Evolutionary conservation across 2,113 vertebrate genomes (phyloP).

Genomic region (Istiophorus platypterus): DNA sequence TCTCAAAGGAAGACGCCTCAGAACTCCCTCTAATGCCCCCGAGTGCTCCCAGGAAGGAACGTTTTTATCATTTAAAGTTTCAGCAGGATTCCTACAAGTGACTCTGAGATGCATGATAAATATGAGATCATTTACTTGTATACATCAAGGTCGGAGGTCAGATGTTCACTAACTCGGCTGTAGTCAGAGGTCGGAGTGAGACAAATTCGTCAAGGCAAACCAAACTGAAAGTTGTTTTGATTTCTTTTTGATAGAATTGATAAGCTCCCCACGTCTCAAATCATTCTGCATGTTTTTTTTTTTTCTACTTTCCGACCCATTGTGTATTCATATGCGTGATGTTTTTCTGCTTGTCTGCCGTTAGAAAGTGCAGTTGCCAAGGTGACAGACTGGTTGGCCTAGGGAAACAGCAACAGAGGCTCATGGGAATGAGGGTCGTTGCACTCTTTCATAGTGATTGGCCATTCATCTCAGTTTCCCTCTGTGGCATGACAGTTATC

Average conservation of each 20-base stretch:
- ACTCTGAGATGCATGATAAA: constrained; percentile 40
- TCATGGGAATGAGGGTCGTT: constrained; percentile 61
- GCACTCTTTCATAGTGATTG: constrained; percentile 47
- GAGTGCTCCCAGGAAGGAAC: constrained; percentile 5
- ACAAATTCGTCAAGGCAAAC: constrained; percentile 1
- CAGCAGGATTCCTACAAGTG: neutral
- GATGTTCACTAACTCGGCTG: neutral
- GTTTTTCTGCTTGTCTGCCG: constrained; percentile 50
- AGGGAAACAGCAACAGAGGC: constrained; percentile 38
- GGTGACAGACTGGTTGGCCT: constrained; percentile 64
- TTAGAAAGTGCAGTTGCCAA: constrained; percentile 62
- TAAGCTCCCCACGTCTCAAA: constrained; percentile 15
- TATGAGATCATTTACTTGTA: constrained; percentile 18
- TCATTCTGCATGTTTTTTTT: constrained; percentile 50
- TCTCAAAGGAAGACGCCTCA: neutral
- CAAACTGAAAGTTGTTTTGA: constrained; percentile 17
- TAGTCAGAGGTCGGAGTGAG: constrained; percentile 7
- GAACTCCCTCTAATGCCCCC: neutral
- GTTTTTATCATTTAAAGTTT: constrained; percentile 3
- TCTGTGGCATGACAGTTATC: constrained; percentile 69
- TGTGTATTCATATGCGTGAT: constrained; percentile 50
- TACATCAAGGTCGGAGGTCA: neutral
- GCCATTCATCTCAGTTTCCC: constrained; percentile 65
- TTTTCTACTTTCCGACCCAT: constrained; percentile 30
- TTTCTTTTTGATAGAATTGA: neutral